Conservation (phyloP, 2,888 invertebrate genomes). For the Clistopyga incitator region DNA sequence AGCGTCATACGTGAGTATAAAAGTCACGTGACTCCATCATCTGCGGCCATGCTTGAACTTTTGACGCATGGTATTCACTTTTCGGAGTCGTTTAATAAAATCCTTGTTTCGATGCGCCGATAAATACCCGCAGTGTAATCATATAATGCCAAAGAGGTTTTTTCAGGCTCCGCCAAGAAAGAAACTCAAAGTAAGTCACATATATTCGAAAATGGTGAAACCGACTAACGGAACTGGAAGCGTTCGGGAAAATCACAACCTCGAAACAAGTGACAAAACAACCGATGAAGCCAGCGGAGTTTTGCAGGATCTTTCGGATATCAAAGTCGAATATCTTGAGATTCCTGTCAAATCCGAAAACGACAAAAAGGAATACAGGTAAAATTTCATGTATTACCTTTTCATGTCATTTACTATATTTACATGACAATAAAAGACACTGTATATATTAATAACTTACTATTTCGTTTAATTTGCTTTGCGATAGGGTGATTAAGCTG, state of each 20-base stretch:
- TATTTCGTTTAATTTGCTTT: neutral
- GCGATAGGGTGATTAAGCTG: constrained; percentile 87
- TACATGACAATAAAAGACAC: neutral
- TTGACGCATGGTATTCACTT: constrained; percentile 51
- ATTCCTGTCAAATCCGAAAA: constrained; percentile 90
- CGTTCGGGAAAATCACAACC: constrained; percentile 48
- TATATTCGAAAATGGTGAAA: constrained; percentile 58
- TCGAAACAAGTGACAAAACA: constrained; percentile 36
- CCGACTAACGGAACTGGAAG: constrained; percentile 55
- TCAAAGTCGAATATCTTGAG: constrained; percentile 77
- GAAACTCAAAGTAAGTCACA: constrained; percentile 69
- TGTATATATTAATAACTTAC: neutral
- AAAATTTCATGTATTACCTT: neutral
- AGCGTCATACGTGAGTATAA: neutral
- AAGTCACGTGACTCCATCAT: neutral
- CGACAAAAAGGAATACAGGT: constrained; percentile 93
- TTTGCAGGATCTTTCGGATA: constrained; percentile 42
- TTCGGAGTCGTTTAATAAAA: constrained; percentile 35
- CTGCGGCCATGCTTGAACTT: neutral
- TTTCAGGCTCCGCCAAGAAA: constrained; percentile 70
- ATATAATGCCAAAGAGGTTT: constrained; percentile 74
- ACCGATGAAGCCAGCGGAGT: neutral
- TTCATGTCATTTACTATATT: neutral
- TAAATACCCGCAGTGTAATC: constrained; percentile 53
- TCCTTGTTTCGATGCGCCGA: constrained; percentile 55